These are phyloP conservation scores for Leucoptera coffeella DNA, from an alignment of 2,888 invertebrate species.

Conservation along the genomic window DNA sequence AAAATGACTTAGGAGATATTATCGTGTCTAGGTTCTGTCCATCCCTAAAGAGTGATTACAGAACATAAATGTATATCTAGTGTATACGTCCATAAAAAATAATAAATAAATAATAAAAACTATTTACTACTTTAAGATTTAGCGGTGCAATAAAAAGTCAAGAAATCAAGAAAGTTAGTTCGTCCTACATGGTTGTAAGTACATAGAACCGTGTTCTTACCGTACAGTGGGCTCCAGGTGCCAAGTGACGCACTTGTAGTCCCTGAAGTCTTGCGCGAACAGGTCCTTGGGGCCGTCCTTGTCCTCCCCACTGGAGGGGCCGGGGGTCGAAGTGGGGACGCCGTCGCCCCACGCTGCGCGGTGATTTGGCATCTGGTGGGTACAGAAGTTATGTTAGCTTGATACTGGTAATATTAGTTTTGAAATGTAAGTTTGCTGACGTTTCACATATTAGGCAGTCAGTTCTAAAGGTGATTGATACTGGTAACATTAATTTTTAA, in stretches of 20 bases:
- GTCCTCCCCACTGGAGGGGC: slow-evolving; percentile 7
- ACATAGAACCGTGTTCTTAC: too few relatives aligned
- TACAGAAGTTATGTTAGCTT: neutral
- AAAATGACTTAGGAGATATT: too few relatives aligned
- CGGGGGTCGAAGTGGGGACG: slow-evolving; percentile 4
- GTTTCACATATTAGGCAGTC: too few relatives aligned
- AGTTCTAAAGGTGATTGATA: too few relatives aligned
- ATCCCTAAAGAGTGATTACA: too few relatives aligned
- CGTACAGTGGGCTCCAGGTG: slow-evolving; percentile 91
- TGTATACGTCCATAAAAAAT: too few relatives aligned
- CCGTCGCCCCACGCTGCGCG: slow-evolving; percentile 11
- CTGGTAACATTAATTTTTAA: too few relatives aligned
- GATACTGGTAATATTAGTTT: too few relatives aligned
- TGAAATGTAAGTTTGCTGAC: too few relatives aligned
- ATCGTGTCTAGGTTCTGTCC: too few relatives aligned
- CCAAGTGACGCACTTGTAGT: slow-evolving; percentile 93
- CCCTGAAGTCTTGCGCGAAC: slow-evolving; percentile 79
- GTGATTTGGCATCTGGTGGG: slow-evolving; percentile 17
- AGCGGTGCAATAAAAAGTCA: neutral
- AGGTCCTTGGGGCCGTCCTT: slow-evolving; percentile 4
- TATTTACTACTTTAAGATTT: neutral
- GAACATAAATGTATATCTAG: too few relatives aligned
- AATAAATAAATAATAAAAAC: neutral
- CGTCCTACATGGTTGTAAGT: neutral
- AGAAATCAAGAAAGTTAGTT: too few relatives aligned